Percentiles rank a stretch among this genome's conserved stretches.
These are phyloP conservation scores for Torymus tubicola DNA, from an alignment of 2,888 invertebrate species.

Conservation along the genomic window DNA sequence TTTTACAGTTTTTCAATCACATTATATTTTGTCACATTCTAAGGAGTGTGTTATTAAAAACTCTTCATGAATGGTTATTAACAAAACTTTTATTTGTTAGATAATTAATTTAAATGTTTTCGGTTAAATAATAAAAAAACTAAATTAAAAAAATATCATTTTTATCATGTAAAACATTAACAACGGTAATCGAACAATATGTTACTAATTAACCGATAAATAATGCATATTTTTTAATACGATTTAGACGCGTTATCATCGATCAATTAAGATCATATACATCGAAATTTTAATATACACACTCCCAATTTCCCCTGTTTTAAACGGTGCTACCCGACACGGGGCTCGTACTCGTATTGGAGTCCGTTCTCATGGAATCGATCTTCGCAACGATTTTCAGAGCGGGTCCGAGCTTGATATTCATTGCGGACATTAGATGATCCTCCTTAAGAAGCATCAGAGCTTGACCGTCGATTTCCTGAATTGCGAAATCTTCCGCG, in stretches of 20 bases:
- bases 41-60: too few species aligned
- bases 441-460: slow-evolving; percentile 94
- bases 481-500: slow-evolving; percentile 95
- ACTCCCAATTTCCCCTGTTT: slow-evolving; percentile 50
- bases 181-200: too few species aligned
- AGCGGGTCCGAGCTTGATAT: slow-evolving; percentile 96
- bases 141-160: too few species aligned
- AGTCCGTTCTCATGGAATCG: slow-evolving; percentile 86
- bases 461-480: slow-evolving; percentile 98
- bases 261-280: neutral
- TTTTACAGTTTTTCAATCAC: slow-evolving; percentile 30
- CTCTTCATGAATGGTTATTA: too few species aligned
- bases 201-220: too few species aligned
- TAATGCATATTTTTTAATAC: too few species aligned
- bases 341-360: slow-evolving; percentile 66
- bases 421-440: slow-evolving; percentile 95
- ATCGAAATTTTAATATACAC: neutral
- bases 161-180: too few species aligned
- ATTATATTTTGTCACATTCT: slow-evolving; percentile 16
- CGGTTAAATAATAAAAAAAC: too few species aligned
- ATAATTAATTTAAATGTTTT: too few species aligned
- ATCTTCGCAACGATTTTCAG: slow-evolving; percentile 96
- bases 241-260: too few species aligned
- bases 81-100: too few species aligned
- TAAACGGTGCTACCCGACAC: slow-evolving; percentile 62